Percentiles rank a stretch among this genome's conserved stretches.
Conservation (phyloP, 2,113 vertebrate genomes). For the Apodemus speciosus region DNA sequence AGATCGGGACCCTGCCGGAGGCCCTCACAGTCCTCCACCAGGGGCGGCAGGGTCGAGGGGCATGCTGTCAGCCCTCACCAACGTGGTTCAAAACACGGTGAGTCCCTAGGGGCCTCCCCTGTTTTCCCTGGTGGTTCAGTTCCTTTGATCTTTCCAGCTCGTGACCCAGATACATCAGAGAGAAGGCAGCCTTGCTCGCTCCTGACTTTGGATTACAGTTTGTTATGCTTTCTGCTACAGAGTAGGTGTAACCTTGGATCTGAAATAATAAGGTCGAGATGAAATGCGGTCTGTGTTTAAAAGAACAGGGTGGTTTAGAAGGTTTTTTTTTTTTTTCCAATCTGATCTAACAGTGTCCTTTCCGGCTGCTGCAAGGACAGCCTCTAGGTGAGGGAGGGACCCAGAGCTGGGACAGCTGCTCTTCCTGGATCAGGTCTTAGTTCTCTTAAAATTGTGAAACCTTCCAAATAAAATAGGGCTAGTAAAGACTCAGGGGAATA, state of each 20-base stretch:
- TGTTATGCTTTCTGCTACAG: conserved; percentile 42
- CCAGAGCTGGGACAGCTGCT: background rate
- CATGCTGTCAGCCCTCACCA: conserved; percentile 93
- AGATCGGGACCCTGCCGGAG: conserved; percentile 71
- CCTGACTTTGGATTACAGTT: conserved; percentile 43
- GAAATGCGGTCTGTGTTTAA: conserved; percentile 39
- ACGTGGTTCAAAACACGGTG: conserved; percentile 94
- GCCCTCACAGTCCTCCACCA: conserved; percentile 73
- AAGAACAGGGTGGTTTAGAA: conserved; percentile 44
- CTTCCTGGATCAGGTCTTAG: background rate
- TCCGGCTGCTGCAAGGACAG: background rate
- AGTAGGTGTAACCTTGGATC: conserved; percentile 55
- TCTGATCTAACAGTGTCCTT: conserved; percentile 52
- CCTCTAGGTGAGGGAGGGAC: background rate
- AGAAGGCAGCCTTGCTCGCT: conserved; percentile 35
- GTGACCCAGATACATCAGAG: conserved; percentile 64
- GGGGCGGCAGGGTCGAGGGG: conserved; percentile 88
- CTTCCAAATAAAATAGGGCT: background rate
- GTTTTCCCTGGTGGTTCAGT: conserved; percentile 9
- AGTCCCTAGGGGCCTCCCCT: conserved; percentile 76
- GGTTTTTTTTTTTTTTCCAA: conserved; percentile 45
- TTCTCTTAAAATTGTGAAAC: conserved; percentile 10
- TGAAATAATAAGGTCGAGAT: conserved; percentile 58
- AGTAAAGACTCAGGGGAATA: background rate
- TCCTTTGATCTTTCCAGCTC: conserved; percentile 56